phyloP scores from a whole-genome alignment of 2,113 vertebrate genomes.

The Oplegnathus fasciatus region DNA sequence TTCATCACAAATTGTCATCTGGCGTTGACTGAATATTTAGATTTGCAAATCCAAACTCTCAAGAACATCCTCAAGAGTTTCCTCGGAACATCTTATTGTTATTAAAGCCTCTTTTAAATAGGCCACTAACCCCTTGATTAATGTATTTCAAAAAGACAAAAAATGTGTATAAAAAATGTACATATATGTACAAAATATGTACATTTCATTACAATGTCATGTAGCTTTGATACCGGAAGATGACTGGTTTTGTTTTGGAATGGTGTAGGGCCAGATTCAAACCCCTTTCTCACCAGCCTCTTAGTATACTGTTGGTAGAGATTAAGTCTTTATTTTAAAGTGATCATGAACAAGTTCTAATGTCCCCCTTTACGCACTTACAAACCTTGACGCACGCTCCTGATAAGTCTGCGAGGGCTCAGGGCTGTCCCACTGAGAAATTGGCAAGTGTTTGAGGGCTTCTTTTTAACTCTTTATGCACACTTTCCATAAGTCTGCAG shows the following conservation, averaged over 20 bases:
- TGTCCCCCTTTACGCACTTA: not conserved
- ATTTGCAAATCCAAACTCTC: not conserved
- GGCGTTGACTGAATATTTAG: not conserved
- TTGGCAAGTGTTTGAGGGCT: conserved; percentile 3
- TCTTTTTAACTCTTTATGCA: not conserved
- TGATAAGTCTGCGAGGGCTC: not conserved
- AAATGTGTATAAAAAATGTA: no score
- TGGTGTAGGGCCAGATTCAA: not conserved
- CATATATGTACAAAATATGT: no score
- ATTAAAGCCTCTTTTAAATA: not conserved
- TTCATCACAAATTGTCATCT: not conserved
- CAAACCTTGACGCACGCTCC: not conserved
- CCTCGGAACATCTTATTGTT: not conserved
- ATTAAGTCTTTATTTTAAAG: not conserved
- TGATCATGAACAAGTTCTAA: not conserved
- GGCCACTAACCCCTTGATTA: not conserved
- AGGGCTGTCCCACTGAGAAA: conserved; percentile 10
- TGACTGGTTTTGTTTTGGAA: not conserved
- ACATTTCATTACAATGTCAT: not conserved
- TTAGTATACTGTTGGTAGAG: not conserved
- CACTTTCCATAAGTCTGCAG: not conserved
- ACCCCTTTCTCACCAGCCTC: not conserved
- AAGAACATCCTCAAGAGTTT: not conserved
- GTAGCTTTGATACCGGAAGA: not conserved
- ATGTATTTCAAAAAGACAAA: not conserved